Conservation (phyloP, 2,888 invertebrate species). For the Exocentrus adspersus region DNA sequence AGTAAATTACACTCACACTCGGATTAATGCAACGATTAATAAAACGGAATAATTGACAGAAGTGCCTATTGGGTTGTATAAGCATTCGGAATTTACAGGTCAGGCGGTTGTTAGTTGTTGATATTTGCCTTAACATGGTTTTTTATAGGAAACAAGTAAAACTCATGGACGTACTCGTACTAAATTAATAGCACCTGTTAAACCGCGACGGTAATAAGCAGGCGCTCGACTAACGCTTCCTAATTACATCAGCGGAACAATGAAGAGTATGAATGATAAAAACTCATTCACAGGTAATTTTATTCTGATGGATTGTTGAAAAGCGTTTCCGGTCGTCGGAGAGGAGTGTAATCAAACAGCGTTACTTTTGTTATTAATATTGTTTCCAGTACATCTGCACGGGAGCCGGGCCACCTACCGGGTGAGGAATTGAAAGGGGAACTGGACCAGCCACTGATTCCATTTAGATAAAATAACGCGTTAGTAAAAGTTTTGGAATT, state of each 20-base stretch:
- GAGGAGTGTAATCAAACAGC: conserved; percentile 30
- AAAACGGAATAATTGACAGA: no score
- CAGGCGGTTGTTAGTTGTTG: no score
- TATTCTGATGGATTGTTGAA: conserved; percentile 45
- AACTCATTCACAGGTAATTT: conserved; percentile 49
- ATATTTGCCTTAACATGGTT: no score
- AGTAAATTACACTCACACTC: no score
- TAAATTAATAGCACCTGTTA: conserved; percentile 45
- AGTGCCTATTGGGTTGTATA: no score
- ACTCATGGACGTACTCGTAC: no score
- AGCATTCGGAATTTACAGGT: no score
- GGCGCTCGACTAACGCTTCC: conserved; percentile 46
- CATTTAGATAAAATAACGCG: no score
- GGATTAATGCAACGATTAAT: no score
- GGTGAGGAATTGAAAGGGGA: conserved; percentile 1
- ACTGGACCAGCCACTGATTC: not conserved
- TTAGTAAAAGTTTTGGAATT: no score
- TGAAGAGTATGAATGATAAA: conserved; percentile 47
- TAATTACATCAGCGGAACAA: conserved; percentile 47
- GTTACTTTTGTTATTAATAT: conserved; percentile 29
- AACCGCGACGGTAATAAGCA: conserved; percentile 42
- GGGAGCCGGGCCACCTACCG: not conserved
- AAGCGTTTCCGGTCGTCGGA: conserved; percentile 43
- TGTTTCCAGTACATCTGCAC: conserved; percentile 27
- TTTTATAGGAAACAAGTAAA: no score